A percentile compares a stretch with the other conserved stretches of the same genome.
Conservation (phyloP, 2,113 vertebrate genomes). For the Neotoma lepida region DNA sequence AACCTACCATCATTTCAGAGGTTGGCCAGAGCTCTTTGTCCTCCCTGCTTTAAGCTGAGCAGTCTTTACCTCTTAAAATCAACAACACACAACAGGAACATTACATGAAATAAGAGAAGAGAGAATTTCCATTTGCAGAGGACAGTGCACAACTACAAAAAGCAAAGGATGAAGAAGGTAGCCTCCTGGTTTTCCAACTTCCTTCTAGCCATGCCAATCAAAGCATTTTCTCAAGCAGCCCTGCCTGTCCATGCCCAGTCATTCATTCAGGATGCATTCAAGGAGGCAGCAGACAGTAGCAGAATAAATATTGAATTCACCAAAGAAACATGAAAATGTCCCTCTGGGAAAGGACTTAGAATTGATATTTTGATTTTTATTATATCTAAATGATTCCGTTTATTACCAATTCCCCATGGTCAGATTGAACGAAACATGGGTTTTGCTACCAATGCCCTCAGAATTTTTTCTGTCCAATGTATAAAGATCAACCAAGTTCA, state of each 20-base stretch:
- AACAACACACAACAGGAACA: conserved; percentile 53
- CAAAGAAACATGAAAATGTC: conserved; percentile 75
- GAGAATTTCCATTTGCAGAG: conserved; percentile 52
- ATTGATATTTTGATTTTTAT: conserved; percentile 81
- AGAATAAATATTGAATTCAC: conserved; percentile 67
- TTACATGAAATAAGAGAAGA: conserved; percentile 46
- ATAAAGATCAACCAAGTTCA: conserved; percentile 81
- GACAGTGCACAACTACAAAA: conserved; percentile 35
- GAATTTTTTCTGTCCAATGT: conserved; percentile 72
- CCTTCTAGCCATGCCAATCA: neutral
- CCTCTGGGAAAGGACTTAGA: conserved; percentile 75
- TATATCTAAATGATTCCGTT: conserved; percentile 76
- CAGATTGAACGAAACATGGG: conserved; percentile 74
- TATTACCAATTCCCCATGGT: conserved; percentile 78
- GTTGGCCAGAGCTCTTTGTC: conserved; percentile 73
- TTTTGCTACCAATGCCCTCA: conserved; percentile 74
- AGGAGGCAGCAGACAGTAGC: conserved; percentile 40
- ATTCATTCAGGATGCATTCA: conserved; percentile 25
- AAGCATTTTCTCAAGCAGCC: conserved; percentile 31
- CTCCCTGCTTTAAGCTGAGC: neutral
- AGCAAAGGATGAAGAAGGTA: neutral
- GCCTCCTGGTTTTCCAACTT: conserved; percentile 43
- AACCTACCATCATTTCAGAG: conserved; percentile 72
- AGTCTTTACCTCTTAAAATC: conserved; percentile 65
- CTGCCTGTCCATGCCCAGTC: conserved; percentile 8